phyloP scores from a whole-genome alignment of 2,797 vertebrate genomes.

The Netta rufina region DNA sequence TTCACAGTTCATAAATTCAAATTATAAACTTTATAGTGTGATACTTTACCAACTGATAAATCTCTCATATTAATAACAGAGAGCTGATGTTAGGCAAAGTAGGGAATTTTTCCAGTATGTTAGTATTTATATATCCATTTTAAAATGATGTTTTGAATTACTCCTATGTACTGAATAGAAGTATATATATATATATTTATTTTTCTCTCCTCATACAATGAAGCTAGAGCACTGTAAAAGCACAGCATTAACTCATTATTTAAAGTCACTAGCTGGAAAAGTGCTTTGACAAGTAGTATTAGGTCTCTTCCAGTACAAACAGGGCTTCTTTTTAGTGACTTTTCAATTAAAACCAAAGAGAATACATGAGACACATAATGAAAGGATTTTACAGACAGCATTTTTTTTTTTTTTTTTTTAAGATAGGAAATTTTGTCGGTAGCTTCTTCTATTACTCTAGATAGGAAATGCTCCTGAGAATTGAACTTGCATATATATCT shows the following conservation, averaged over 20 bases:
- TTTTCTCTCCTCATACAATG: not conserved
- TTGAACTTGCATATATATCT: not conserved
- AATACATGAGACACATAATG: not conserved
- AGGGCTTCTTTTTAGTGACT: not conserved
- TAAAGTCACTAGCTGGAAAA: not conserved
- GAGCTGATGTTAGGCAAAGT: not conserved
- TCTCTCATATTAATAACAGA: not conserved
- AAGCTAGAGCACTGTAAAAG: not conserved
- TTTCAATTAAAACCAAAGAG: not conserved
- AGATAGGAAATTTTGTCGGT: not conserved
- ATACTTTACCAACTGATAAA: not conserved
- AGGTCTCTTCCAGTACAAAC: not conserved
- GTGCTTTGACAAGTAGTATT: not conserved
- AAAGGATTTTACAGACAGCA: not conserved
- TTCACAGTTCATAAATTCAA: not conserved
- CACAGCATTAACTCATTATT: not conserved
- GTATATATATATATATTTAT: not conserved
- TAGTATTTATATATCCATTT: not conserved
- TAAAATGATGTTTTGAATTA: not conserved
- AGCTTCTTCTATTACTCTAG: not conserved
- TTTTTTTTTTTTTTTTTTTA: not conserved
- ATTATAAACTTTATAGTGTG: not conserved
- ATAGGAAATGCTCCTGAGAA: not conserved
- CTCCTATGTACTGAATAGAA: fast-evolving
- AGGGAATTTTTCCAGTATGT: not conserved